Percentiles rank a stretch among this genome's conserved stretches.
phyloP scores from a whole-genome alignment of 2,113 vertebrate genomes.

The Fulica atra region DNA sequence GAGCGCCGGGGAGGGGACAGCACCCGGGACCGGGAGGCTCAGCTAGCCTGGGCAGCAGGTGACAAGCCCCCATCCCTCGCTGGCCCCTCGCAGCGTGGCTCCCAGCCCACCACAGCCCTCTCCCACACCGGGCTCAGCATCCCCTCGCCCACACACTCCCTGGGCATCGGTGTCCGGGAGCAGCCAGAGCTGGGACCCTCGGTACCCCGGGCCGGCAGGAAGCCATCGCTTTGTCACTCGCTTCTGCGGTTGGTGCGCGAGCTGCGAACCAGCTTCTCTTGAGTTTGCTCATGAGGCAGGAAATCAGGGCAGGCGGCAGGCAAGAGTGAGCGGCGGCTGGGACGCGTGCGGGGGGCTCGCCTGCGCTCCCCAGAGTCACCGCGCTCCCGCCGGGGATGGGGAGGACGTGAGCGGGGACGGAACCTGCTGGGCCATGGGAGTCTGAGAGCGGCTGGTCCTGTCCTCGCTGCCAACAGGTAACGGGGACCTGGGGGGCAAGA shows the following conservation, averaged over 20 bases:
- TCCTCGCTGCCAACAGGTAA: not conserved
- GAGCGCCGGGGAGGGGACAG: not conserved
- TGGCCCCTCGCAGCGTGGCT: not conserved
- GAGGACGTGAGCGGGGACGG: not conserved
- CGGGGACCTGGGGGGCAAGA: rapidly evolving
- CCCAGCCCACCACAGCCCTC: rapidly evolving
- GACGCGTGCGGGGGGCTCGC: not conserved
- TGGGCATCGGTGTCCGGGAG: not conserved
- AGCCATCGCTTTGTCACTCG: constrained; percentile 26
- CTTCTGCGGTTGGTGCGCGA: constrained; percentile 41
- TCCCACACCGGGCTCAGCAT: rapidly evolving
- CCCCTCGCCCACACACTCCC: rapidly evolving
- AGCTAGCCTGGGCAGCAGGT: rapidly evolving
- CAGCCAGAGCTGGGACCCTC: not conserved
- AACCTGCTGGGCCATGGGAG: not conserved
- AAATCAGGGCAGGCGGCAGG: constrained; percentile 28
- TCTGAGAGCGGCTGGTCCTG: not conserved
- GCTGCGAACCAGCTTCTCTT: not conserved
- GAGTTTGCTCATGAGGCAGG: constrained; percentile 59
- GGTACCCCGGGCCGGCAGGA: not conserved
- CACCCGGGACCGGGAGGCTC: rapidly evolving
- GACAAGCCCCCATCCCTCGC: not conserved
- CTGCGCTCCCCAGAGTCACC: not conserved
- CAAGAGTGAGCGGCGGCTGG: not conserved
- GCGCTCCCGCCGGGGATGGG: not conserved